Conservation (phyloP, 2,113 vertebrate genomes). For the Scytalopus superciliaris region DNA sequence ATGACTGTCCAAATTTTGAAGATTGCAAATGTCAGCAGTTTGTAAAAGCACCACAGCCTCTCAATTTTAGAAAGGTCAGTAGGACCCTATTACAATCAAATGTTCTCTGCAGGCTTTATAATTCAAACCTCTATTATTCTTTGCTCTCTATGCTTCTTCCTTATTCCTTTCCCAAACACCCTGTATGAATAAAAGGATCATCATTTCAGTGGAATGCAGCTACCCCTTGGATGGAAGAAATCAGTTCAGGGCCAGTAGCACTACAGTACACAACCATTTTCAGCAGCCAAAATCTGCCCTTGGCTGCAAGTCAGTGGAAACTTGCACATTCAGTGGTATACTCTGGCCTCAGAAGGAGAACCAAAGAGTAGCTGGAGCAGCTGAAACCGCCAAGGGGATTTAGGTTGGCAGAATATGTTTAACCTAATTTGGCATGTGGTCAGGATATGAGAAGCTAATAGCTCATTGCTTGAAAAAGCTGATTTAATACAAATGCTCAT, state of each 20-base stretch:
- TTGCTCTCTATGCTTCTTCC: background rate
- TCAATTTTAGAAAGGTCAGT: conserved; percentile 35
- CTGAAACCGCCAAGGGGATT: conserved; percentile 34
- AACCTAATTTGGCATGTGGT: background rate
- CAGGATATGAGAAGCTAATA: background rate
- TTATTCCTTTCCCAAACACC: background rate
- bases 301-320: conserved; percentile 39
- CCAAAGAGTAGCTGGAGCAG: conserved; percentile 5
- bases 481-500: background rate
- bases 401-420: conserved; percentile 12
- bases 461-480: background rate
- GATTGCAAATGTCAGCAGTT: conserved; percentile 46
- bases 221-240: conserved; percentile 33
- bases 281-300: conserved; percentile 33
- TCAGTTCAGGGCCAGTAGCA: conserved; percentile 21
- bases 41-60: conserved; percentile 16
- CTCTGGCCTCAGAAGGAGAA: conserved; percentile 2
- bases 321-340: background rate
- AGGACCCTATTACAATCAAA: conserved; percentile 15
- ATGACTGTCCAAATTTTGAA: conserved; percentile 37
- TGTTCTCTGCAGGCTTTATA: conserved; percentile 31
- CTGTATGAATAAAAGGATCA: conserved; percentile 4
- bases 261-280: background rate
- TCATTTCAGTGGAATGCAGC: background rate
- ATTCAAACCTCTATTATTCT: conserved; percentile 15